phyloP scores from a whole-genome alignment of 2,113 vertebrate genomes.

The Oreotragus oreotragus region DNA sequence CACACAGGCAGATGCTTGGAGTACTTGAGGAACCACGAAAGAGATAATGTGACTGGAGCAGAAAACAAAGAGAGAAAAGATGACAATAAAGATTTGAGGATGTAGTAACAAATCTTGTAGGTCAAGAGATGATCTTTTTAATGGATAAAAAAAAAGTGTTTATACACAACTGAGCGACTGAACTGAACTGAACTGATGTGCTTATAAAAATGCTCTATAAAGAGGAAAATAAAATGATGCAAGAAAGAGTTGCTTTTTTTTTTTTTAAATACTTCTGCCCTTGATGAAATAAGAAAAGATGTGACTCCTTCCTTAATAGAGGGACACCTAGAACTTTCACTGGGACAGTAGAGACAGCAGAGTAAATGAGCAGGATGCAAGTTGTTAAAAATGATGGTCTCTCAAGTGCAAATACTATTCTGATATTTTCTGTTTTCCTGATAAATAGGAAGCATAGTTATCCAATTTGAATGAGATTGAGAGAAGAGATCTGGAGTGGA shows the following conservation, averaged over 20 bases:
- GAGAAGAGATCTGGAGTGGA: not conserved
- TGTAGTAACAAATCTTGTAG: not conserved
- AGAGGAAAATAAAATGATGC: not conserved
- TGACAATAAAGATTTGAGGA: not conserved
- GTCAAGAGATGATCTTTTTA: not conserved
- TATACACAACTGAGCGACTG: no score
- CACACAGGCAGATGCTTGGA: not conserved
- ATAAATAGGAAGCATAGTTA: no score
- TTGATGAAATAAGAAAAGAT: not conserved
- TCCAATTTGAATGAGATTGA: not conserved
- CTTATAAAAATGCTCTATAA: not conserved
- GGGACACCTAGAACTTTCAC: no score
- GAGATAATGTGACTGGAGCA: not conserved
- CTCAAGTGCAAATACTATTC: not conserved
- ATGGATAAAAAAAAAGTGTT: not conserved
- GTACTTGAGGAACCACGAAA: not conserved
- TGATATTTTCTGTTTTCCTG: not conserved
- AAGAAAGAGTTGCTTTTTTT: not conserved
- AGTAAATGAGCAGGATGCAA: not conserved
- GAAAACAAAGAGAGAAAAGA: not conserved
- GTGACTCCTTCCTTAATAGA: no score
- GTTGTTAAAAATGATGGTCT: not conserved
- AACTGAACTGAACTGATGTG: no score
- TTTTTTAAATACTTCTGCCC: not conserved
- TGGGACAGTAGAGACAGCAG: no score